Evolutionary conservation across 2,888 invertebrate genomes (phyloP), one percentile per base, ranked within the genome.

Genomic region (Tachina fera): DNA sequence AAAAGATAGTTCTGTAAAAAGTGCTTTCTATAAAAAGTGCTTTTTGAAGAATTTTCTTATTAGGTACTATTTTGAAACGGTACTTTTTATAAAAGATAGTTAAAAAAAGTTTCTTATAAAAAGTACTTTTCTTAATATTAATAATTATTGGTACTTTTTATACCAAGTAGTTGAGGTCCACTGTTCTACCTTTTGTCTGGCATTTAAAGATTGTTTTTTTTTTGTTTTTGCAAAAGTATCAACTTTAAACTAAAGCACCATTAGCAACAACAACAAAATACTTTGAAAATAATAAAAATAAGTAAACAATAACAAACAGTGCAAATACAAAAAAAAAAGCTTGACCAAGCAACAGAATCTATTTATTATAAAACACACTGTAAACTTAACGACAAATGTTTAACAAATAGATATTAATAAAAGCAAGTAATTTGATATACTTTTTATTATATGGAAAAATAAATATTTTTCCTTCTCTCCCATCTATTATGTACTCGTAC

Each of bases 281-380:
- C 43, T 11, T 19, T 9, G 5, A 68, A 10, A 68, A 53, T 39
- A 51, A 39, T 11, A 51, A 41, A 9, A 58, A 45, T 3, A 58
- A 0, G 19, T 14, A 14, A 45, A 51, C 56, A 61, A 39, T 31
- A 76, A 41, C 49, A 68, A 51, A n/a, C 58, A 49, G 19, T 11
- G 22, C 9, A 22, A 65, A 16, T 39, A 9, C 5, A 56, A 61
- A 9, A 75, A 9, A 75, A 51, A 39, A 43, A 61, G 6, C 11
- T 19, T 22, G 41, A 9, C 11, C 16, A 63, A 49, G 45, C 56
- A 71, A 49, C 63, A 58, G 41, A 58, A 80, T 51, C 71, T 80
- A 80, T 75, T 84, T 63, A 80, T n/a, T n/a, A 70, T 84, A 84
- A 31, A 31, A 74, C 68, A 78, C 74, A 68, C 53, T 51, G 53